Conservation (phyloP, 2,113 vertebrate species). For the Ranitomeya variabilis region DNA sequence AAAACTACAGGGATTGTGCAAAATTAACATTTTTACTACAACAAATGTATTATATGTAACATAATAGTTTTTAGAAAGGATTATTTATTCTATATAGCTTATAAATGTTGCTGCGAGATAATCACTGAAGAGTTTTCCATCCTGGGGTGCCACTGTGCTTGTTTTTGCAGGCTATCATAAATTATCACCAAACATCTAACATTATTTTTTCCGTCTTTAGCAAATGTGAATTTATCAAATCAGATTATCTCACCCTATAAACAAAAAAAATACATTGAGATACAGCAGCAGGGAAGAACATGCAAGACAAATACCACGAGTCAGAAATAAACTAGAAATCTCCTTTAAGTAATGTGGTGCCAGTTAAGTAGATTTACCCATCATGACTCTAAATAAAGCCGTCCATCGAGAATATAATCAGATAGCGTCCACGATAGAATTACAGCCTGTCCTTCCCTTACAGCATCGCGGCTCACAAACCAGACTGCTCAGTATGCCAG, state of each 20-base stretch:
- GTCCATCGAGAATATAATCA: slow-evolving; percentile 14
- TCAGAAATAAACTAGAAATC: neutral
- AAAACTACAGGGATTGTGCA: too few relatives aligned
- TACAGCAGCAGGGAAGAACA: neutral
- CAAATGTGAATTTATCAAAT: neutral
- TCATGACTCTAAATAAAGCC: neutral
- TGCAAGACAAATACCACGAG: neutral
- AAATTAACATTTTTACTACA: neutral
- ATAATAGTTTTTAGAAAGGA: neutral
- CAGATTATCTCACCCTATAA: neutral
- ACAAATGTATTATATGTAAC: neutral
- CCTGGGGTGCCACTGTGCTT: neutral
- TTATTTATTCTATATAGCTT: neutral
- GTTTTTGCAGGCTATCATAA: neutral
- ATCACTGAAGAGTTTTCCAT: neutral
- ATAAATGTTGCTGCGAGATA: neutral
- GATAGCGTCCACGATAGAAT: neutral
- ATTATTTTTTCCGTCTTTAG: neutral
- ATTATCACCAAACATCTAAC: neutral
- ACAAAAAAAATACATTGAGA: neutral
- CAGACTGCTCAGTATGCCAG: neutral
- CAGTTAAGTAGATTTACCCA: neutral
- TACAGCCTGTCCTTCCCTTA: neutral
- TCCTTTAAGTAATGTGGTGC: slow-evolving; percentile 2
- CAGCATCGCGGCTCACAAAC: neutral